These are phyloP conservation scores for Xyliphius kryptos DNA, from an alignment of 2,113 vertebrate genomes.

Conservation along the genomic window DNA sequence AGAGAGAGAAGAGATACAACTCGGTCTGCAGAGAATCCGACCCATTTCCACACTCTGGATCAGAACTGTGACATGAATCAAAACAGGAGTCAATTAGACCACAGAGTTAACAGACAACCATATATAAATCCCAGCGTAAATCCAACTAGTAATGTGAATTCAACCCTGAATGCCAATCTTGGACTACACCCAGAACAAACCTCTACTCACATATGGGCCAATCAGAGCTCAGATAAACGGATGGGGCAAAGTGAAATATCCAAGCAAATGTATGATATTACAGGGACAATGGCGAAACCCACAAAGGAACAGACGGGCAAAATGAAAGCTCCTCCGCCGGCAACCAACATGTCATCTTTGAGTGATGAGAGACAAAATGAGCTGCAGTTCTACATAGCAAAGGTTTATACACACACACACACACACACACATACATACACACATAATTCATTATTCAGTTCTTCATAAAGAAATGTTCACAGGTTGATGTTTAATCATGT, in stretches of 20 bases:
- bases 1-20: too few relatives aligned
- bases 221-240: slow-evolving; percentile 15
- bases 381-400: slow-evolving; percentile 40
- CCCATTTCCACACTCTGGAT: too few relatives aligned
- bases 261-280: background rate
- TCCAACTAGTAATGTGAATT: background rate
- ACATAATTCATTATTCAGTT: too few relatives aligned
- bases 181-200: background rate
- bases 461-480: too few relatives aligned
- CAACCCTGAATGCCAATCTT: background rate
- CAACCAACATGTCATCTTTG: background rate
- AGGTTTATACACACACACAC: slow-evolving; percentile 23
- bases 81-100: background rate
- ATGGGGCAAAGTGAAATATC: background rate
- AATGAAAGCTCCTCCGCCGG: slow-evolving; percentile 2
- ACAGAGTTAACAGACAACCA: background rate
- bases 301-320: slow-evolving; percentile 7
- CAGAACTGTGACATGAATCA: background rate
- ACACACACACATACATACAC: slow-evolving; percentile 9
- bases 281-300: slow-evolving; percentile 1
- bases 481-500: too few relatives aligned
- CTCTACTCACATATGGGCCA: slow-evolving; percentile 8
- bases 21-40: background rate
- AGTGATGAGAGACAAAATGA: slow-evolving; percentile 34
- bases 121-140: too few relatives aligned